phyloP scores from a whole-genome alignment of 2,888 invertebrate species.

The Ferdinandea cuprea region DNA sequence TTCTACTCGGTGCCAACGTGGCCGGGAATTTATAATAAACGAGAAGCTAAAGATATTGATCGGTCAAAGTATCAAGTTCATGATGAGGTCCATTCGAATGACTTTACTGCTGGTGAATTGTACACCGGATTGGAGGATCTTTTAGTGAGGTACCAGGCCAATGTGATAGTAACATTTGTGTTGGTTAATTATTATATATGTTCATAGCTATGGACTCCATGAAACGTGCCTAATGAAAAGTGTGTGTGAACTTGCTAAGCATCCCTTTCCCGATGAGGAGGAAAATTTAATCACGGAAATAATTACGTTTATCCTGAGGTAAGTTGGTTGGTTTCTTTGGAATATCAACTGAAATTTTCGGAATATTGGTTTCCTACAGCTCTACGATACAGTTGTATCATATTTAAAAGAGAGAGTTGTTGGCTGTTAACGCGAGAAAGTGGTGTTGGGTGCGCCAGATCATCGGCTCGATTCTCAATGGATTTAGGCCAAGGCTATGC shows the following conservation, averaged over 20 bases:
- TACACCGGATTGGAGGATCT: slow-evolving; percentile 80
- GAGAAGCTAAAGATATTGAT: slow-evolving; percentile 54
- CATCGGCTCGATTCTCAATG: no score
- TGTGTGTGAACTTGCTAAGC: slow-evolving; percentile 87
- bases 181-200: background rate
- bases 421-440: no score
- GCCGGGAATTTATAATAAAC: slow-evolving; percentile 77
- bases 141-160: slow-evolving; percentile 9
- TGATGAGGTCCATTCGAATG: slow-evolving; percentile 78
- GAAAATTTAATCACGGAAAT: slow-evolving; percentile 87
- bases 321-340: slow-evolving; percentile 79
- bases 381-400: no score
- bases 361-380: no score
- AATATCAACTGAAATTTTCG: no score
- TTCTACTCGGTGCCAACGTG: slow-evolving; percentile 82
- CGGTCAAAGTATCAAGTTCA: slow-evolving; percentile 43
- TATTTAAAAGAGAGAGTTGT: no score
- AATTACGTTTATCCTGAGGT: slow-evolving; percentile 88
- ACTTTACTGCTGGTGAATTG: slow-evolving; percentile 81
- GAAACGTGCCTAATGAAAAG: slow-evolving; percentile 88
- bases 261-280: slow-evolving; percentile 84
- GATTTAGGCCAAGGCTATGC: no score
- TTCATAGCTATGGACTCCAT: slow-evolving; percentile 86
- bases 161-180: background rate
- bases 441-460: no score